phyloP scores from a whole-genome alignment of 2,888 invertebrate genomes.

The Macropis europaea region DNA sequence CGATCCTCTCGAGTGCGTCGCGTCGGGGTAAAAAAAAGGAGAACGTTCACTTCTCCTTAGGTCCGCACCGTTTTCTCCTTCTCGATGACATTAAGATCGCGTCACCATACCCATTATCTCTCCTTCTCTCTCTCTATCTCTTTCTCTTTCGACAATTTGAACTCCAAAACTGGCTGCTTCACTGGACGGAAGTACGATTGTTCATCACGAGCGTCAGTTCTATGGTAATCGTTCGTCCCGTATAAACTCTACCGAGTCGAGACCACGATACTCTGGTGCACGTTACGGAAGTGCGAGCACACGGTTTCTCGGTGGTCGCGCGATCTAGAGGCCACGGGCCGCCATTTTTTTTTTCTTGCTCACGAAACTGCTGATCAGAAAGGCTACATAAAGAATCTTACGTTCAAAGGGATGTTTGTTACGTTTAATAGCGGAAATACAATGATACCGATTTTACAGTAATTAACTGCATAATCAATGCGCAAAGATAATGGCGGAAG shows the following conservation, averaged over 20 bases:
- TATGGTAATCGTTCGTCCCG: not conserved
- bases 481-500: too few relatives aligned
- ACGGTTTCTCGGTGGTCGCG: conserved; percentile 36
- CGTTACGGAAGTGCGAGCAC: conserved; percentile 44
- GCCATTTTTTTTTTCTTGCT: conserved; percentile 48
- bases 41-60: conserved; percentile 38
- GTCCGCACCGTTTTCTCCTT: conserved; percentile 14
- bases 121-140: not conserved
- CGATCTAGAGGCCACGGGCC: conserved; percentile 43
- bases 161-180: too few relatives aligned
- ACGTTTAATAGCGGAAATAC: not conserved
- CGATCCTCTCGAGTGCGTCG: not conserved
- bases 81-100: conserved; percentile 39
- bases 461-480: too few relatives aligned
- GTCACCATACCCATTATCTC: conserved; percentile 12
- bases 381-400: not conserved
- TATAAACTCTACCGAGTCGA: not conserved
- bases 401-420: not conserved
- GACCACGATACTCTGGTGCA: conserved; percentile 6
- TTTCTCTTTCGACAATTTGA: not conserved
- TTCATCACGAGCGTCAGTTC: not conserved
- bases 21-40: conserved; percentile 7
- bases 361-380: conserved; percentile 40
- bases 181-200: not conserved
- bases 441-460: not conserved